phyloP scores from a whole-genome alignment of 2,113 vertebrate genomes.

The Microcebus jonahi region DNA sequence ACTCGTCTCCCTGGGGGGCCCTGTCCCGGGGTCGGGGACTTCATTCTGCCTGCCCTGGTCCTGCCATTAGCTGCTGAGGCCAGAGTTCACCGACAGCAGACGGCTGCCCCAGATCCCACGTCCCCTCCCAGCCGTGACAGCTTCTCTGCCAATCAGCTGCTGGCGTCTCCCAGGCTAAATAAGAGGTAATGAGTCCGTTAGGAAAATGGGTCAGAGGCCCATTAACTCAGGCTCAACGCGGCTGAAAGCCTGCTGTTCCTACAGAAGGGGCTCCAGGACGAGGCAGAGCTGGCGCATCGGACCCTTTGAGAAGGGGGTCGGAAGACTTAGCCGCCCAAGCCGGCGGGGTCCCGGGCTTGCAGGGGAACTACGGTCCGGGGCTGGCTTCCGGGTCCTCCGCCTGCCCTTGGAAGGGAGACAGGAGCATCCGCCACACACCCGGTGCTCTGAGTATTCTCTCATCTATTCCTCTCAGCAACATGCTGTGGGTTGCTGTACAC shows the following conservation, averaged over 20 bases:
- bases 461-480: not conserved
- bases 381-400: not conserved
- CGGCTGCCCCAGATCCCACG: not conserved
- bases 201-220: slow-evolving; percentile 51
- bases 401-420: not conserved
- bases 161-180: not conserved
- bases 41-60: not conserved
- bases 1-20: not conserved
- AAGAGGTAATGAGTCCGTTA: slow-evolving; percentile 9
- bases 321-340: not conserved
- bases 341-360: not conserved
- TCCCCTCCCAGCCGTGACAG: not conserved
- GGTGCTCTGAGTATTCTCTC: not conserved
- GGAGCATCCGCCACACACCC: not conserved
- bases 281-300: not conserved
- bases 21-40: not conserved
- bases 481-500: not conserved
- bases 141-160: not conserved
- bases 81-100: not conserved
- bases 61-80: not conserved
- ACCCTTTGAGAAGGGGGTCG: not conserved
- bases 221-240: not conserved
- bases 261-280: accelerated
- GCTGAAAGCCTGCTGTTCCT: not conserved
- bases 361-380: accelerated